Percentiles rank a stretch among this genome's conserved stretches.
Evolutionary conservation across 2,797 vertebrate species (phyloP).

Genomic region (Furcifer pardalis): DNA sequence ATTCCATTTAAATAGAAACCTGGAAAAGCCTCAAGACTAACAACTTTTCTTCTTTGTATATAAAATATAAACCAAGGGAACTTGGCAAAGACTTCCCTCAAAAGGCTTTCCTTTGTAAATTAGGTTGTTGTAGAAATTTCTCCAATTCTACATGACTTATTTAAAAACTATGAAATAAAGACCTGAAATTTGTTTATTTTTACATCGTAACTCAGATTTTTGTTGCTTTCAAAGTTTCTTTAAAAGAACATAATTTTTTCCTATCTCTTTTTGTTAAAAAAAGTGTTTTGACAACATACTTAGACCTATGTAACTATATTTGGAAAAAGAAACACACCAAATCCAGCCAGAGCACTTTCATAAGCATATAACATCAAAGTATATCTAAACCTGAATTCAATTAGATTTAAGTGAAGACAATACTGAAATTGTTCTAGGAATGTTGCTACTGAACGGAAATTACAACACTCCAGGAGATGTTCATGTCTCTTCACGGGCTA

Average conservation of each 20-base stretch:
- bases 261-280: background rate
- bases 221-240: background rate
- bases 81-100: background rate
- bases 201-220: background rate
- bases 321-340: background rate
- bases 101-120: background rate
- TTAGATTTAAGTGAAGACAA: background rate
- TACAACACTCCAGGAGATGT: background rate
- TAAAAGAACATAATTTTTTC: background rate
- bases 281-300: background rate
- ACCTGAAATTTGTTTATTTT: background rate
- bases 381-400: background rate
- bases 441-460: background rate
- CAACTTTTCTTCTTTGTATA: background rate
- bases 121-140: background rate
- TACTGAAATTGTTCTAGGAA: conserved; percentile 19
- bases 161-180: background rate
- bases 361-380: background rate
- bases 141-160: background rate
- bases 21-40: background rate
- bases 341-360: background rate
- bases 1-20: background rate
- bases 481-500: background rate
- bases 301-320: background rate
- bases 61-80: background rate